Base-by-base conservation (phyloP, 1,140 invertebrate genomes). In the Pseudobourletiella spinata region DNA sequence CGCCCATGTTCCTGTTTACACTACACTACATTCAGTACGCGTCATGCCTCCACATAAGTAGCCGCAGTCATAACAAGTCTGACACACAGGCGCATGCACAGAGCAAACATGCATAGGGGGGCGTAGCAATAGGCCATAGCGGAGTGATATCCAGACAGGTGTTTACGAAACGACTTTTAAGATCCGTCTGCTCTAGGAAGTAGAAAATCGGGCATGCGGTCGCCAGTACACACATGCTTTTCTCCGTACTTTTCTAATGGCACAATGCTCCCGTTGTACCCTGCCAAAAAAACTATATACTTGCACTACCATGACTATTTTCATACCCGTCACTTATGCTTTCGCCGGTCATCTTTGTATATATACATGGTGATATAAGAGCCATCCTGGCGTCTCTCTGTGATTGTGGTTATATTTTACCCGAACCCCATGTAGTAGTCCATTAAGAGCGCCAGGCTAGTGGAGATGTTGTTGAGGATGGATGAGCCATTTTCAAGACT, bases 401-500 rank as follows among this genome's bases (percentile, higher is more conserved):
- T 39, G 32, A 39, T 39, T 39, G 32, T 39, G n/a, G 32, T 11
- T 39, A 39, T 39, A 8, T 39, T 39, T 39, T n/a, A n/a, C n/a
- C n/a, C n/a, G n/a, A n/a, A n/a, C n/a, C n/a, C n/a, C 32, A 11
- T 39, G 32, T 11, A 39, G 32, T n/a, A 39, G 32, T 39, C 32
- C 32, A 39, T 39, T 39, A 39, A 39, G 32, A 39, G 32, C n/a
- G n/a, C n/a, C n/a, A n/a, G n/a, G 32, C n/a, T 39, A 39, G 32
- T 11, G 32, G 32, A 39, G n/a, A n/a, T n/a, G 32, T 11, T 39
- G 32, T 39, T n/a, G 32, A 39, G 32, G 32, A 39, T 39, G 32
- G 35, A 57, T 32, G 18, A 54, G 30, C 54, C 54, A 57, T 57
- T 57, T 58, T 58, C 57, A 42, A 39, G 57, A 58, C 57, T 58